Conservation (phyloP, 1,140 invertebrate genomes). For the Achatina immaculata region DNA sequence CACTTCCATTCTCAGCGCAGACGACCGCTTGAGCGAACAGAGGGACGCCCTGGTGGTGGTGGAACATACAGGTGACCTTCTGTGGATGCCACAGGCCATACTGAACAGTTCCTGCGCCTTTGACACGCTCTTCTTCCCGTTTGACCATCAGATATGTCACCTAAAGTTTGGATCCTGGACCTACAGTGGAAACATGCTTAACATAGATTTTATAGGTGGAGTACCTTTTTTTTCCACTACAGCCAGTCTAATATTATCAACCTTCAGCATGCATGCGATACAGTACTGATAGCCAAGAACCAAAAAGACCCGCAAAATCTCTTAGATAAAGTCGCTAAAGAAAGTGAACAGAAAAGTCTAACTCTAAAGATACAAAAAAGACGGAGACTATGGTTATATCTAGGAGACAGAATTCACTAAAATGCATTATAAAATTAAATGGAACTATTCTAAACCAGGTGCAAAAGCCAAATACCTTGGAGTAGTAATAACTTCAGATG, state of each 20-base stretch:
- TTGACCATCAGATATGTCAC: slow-evolving; percentile 67
- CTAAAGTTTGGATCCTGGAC: slow-evolving; percentile 71
- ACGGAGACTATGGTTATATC: no score
- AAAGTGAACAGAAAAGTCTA: no score
- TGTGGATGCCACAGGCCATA: slow-evolving; percentile 98
- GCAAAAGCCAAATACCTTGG: no score
- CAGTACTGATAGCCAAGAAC: no score
- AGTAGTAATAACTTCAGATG: no score
- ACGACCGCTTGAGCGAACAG: slow-evolving; percentile 67
- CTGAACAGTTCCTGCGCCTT: slow-evolving; percentile 93
- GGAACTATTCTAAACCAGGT: no score
- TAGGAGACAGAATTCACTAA: no score
- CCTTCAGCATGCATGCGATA: neutral
- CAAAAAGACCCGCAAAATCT: no score
- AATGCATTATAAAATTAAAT: no score
- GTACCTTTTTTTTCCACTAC: neutral
- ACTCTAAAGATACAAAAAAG: no score
- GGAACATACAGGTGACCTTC: slow-evolving; percentile 89
- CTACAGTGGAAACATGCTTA: slow-evolving; percentile 60
- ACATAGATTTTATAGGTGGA: slow-evolving; percentile 37
- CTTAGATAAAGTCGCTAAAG: no score
- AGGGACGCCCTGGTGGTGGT: slow-evolving; percentile 69
- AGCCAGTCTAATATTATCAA: neutral
- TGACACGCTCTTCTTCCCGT: slow-evolving; percentile 75
- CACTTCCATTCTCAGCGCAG: slow-evolving; percentile 68